Evolutionary conservation across 2,888 invertebrate genomes (phyloP), one percentile per base, ranked within the genome.

Genomic region (Octodonta nipae): DNA sequence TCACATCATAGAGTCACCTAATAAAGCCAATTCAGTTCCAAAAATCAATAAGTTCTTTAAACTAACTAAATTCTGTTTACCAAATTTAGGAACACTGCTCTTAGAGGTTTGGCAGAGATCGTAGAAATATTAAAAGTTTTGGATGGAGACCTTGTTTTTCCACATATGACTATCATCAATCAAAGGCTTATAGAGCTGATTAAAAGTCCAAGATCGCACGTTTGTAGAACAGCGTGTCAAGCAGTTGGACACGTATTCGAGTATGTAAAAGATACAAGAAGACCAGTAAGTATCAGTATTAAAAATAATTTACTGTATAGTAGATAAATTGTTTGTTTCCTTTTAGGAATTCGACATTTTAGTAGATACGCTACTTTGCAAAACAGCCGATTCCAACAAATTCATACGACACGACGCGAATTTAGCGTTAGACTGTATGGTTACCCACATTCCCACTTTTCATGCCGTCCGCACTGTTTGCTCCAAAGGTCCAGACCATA

Each of bases 351-450:
- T 80, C 52, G 78, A 79, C 50, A 74, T 75, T 50, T 71, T 77
- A n/a, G 67, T 75, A 2, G 69, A 71, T 29, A 62, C 67, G 8
- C 61, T 83, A 28, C 60, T 83, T 33, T 66, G 65, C 35, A 80
- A 79, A 60, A 75, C 76, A 1, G 78, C 80, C 27, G 82, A 83
- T 55, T 74, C 73, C 45, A 78, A 75, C 50, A 73, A 71, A 32
- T 77, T 82, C 43, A 79, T 85, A 42, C 66, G 79, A 5, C 75
- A 79, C 37, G 83, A 83, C 34, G 78, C 81, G 14, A 79, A 80
- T 52, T 61, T 74, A 30, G 75, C 82, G 0, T 61, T 85, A 26
- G 75, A 74, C 44, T 66, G 69, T 20, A 70, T 84, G 61, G 75
- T 82, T 4, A 75, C 75, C 33, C 66, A 69, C 40, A 71, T 76